Evolutionary conservation across 2,797 vertebrate species (phyloP).

Genomic region (Myiothlypis chrysogaster): DNA sequence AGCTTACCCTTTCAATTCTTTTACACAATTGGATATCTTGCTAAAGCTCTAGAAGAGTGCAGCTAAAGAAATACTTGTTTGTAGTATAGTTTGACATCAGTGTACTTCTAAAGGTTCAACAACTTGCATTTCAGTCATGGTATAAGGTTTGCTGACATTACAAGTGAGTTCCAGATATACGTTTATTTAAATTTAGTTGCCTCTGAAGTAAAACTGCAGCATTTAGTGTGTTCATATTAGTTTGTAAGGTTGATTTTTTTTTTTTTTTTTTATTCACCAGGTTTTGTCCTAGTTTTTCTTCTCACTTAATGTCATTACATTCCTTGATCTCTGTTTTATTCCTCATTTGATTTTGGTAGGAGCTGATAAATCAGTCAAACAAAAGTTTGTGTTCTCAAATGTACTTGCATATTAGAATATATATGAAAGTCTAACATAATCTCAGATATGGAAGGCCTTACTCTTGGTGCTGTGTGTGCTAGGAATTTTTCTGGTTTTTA

Average conservation of each 20-base stretch:
- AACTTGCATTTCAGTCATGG: neutral
- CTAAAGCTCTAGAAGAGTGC: neutral
- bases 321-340: neutral
- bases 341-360: neutral
- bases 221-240: neutral
- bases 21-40: neutral
- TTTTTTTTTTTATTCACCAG: neutral
- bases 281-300: neutral
- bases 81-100: neutral
- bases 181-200: neutral
- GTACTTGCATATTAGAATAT: neutral
- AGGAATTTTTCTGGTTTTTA: neutral
- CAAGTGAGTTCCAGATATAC: neutral
- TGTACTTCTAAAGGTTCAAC: neutral
- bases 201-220: neutral
- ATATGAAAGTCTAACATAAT: neutral
- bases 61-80: neutral
- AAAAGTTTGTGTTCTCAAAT: neutral
- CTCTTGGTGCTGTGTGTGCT: neutral
- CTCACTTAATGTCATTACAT: neutral
- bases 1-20: neutral
- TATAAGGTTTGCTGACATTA: neutral
- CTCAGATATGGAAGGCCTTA: neutral
- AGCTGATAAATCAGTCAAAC: neutral
- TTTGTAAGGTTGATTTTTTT: neutral